Evolutionary conservation across 2,113 vertebrate species (phyloP), one percentile per base, ranked within the genome.

Genomic region (Grammomys surdaster): DNA sequence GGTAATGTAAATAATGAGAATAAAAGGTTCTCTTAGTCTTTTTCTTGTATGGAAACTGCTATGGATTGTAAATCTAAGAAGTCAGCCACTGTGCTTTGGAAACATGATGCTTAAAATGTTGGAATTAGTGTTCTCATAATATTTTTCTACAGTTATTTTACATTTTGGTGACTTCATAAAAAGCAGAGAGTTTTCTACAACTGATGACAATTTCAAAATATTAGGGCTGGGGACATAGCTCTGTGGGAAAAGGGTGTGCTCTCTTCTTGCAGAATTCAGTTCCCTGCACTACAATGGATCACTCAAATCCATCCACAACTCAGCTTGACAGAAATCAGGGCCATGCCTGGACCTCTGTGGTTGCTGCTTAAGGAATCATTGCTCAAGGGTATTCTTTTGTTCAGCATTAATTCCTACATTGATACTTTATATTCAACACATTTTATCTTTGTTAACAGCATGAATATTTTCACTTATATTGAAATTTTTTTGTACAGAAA

Each of bases 351-450:
- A 80, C 33, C 5, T 40, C 36, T 58, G 19, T 22, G 36, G 54
- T 13, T 7, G 46, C 40, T 19, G 17, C 84, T 67, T 77, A 67
- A 73, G 91, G 76, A 67, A 51, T 46, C 36, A 82, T 3, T 40
- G 81, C 70, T 69, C 63, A 77, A 76, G 76, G 65, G 17, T 58
- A 82, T 90, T 20, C n/a, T 93, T 84, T n/a, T 97, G 20, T 72
- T 36, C 36, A 73, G n/a, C n/a, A 70, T 90, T 96, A 88, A 51
- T 91, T 93, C 82, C 51, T 93, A 88, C 26, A 26, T 67, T 78
- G 82, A 90, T 7, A 78, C 54, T 84, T 13, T 14, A 96, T 72
- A 81, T 88, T 48, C 70, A 46, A 78, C 72, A 84, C 72, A 75
- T 81, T 91, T 48, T 65, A n/a, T 16, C n/a, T 93, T 77, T 72